Base-by-base conservation (phyloP, 1,140 invertebrate genomes). In the Hermetia illucens region DNA sequence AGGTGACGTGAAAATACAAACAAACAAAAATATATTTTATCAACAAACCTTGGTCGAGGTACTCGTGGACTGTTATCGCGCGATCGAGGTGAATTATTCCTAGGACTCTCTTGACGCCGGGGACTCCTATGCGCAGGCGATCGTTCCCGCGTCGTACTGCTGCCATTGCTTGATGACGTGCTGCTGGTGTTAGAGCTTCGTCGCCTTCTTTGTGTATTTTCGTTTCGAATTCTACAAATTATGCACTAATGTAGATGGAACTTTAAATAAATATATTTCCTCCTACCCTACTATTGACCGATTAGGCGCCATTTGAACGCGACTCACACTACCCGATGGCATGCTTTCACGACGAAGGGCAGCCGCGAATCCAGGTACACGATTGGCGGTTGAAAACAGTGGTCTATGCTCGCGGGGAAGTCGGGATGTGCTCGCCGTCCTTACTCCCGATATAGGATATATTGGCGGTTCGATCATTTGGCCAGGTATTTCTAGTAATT, bases 401-500 rank as follows among this genome's bases (percentile, higher is more conserved):
- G 72, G 67, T 25, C 72, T 63, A 50, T 52, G 63, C 43, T 48
- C 63, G 38, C 41, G 59, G 20, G 38, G 53, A 35, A 21, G 52
- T 31, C 31, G 60, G 24, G 34, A 66, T 39, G 43, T 47, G 51
- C 47, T 48, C 55, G 65, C 27, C 49, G 51, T 20, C 53, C 62
- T 10, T 54, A 49, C 15, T 49, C 62, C 35, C 49, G 52, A 45
- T 4, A 58, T 39, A 42, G 60, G 41, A 50, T 58, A 49, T 45
- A 55, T 47, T n/a, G 69, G 70, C 27, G 62, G 78, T 47, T 52
- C 75, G 49, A 64, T 64, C 54, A 55, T 69, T 66, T 42, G 79
- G 49, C 72, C 73, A 0, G 70, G 68, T 40, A 95, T 82, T 52
- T 96, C 92, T 5, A 98, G 65, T 8, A 98, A 65, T 32, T 79